Percentiles rank a stretch among this genome's conserved stretches.
Conservation (phyloP, 2,113 vertebrate species). For the Anolis carolinensis region DNA sequence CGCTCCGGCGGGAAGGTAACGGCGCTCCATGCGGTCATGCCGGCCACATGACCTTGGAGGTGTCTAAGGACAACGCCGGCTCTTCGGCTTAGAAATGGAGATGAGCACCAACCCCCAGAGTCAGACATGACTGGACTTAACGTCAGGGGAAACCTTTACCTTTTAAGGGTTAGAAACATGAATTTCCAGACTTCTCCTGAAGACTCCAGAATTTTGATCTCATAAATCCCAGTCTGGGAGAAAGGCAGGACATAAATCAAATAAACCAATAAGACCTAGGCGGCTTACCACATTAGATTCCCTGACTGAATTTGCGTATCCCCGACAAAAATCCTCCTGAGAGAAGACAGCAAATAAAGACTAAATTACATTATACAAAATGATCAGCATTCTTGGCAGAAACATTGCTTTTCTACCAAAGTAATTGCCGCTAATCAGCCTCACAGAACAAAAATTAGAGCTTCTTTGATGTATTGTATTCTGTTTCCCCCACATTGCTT, state of each 20-base stretch:
- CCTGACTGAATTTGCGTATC: not conserved
- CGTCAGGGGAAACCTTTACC: too few relatives aligned
- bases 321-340: not conserved
- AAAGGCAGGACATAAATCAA: too few relatives aligned
- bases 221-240: not conserved
- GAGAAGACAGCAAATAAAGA: not conserved
- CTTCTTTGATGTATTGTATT: slow-evolving; percentile 18
- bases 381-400: not conserved
- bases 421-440: slow-evolving; percentile 9
- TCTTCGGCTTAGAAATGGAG: too few relatives aligned
- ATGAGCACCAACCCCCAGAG: too few relatives aligned
- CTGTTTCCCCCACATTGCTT: not conserved
- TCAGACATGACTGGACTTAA: too few relatives aligned
- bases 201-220: not conserved
- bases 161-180: not conserved
- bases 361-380: slow-evolving; percentile 12
- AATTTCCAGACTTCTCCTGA: not conserved
- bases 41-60: too few relatives aligned
- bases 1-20: too few relatives aligned
- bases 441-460: slow-evolving; percentile 6
- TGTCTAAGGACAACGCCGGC: too few relatives aligned
- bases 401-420: not conserved
- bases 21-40: too few relatives aligned
- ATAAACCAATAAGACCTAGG: not conserved
- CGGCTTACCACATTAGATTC: not conserved